A percentile compares a stretch with the other conserved stretches of the same genome.
phyloP scores from a whole-genome alignment of 2,888 invertebrate genomes.

The Spisula subtruncata region DNA sequence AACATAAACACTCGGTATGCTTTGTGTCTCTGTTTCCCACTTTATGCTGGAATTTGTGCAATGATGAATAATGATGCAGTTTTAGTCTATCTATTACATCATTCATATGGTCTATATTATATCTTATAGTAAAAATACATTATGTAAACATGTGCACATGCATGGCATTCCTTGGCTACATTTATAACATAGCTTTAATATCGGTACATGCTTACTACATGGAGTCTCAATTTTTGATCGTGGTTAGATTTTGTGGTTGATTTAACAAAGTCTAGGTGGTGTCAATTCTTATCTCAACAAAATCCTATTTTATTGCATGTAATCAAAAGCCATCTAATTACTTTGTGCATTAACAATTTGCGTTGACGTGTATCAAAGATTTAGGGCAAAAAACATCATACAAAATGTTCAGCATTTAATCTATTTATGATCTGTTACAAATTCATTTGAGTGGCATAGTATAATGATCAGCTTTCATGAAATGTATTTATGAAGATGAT shows the following conservation, averaged over 20 bases:
- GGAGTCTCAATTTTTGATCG: not conserved
- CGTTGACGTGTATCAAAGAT: not conserved
- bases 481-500: not conserved
- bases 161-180: not conserved
- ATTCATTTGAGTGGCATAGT: not conserved
- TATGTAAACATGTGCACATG: not conserved
- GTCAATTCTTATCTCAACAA: not conserved
- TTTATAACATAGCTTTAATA: not conserved
- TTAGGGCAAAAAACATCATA: not conserved
- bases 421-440: not conserved
- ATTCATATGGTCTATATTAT: no score
- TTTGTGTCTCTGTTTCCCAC: no score
- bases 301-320: conserved; percentile 11
- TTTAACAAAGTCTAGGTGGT: not conserved
- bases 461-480: not conserved
- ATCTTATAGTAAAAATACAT: no score
- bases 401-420: not conserved
- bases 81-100: no score
- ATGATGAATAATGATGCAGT: no score
- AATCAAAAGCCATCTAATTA: conserved; percentile 24
- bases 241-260: conserved; percentile 21
- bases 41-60: no score
- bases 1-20: no score
- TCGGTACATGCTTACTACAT: not conserved
- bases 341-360: conserved; percentile 1